These are phyloP conservation scores for Propsilocerus akamusi DNA, from an alignment of 1,140 invertebrate species.

Conservation along the genomic window DNA sequence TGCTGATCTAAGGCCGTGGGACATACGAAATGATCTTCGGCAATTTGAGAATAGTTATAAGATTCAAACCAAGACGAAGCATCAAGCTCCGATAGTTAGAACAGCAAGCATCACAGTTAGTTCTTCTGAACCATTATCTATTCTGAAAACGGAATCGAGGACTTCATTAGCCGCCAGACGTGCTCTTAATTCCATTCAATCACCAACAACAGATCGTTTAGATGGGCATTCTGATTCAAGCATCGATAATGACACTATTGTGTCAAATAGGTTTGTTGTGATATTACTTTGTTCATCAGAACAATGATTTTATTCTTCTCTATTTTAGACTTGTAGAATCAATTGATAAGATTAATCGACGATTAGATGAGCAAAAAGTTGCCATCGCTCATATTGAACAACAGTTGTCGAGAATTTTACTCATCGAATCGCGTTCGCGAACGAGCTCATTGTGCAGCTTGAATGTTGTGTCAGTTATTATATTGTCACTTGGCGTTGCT, in stretches of 20 bases:
- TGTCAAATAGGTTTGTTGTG: background rate
- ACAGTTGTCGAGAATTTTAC: background rate
- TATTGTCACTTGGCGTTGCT: background rate
- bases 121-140: conserved; percentile 28
- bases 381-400: background rate
- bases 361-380: background rate
- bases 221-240: background rate
- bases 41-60: conserved; percentile 60
- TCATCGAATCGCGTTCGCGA: background rate
- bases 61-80: conserved; percentile 50
- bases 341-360: background rate
- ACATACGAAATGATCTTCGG: conserved; percentile 58
- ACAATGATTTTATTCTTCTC: background rate
- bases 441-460: background rate
- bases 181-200: background rate
- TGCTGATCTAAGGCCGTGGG: conserved; percentile 59
- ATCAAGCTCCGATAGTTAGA: conserved; percentile 47
- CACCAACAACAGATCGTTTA: background rate
- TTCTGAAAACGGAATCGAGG: conserved; percentile 8
- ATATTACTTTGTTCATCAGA: background rate
- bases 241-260: background rate
- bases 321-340: background rate
- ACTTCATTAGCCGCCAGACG: conserved; percentile 5
- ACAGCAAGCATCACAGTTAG: conserved; percentile 40
- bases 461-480: background rate